phyloP scores from a whole-genome alignment of 2,888 invertebrate species.

The Galerucella pusilla region DNA sequence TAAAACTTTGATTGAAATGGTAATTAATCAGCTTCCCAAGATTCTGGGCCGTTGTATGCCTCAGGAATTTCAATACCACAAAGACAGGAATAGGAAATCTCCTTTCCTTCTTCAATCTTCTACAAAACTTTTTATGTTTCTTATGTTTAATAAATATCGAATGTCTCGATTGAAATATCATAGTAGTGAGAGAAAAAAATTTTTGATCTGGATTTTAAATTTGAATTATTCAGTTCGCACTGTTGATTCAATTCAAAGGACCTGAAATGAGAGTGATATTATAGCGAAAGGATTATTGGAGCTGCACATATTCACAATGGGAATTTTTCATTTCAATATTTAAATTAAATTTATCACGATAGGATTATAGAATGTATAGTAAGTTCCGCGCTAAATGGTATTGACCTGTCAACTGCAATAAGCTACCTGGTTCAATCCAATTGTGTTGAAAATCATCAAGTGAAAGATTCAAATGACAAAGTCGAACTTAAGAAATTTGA shows the following conservation, averaged over 20 bases:
- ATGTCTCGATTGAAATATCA: neutral
- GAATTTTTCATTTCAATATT: neutral
- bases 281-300: neutral
- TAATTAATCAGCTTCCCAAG: conserved; percentile 15
- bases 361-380: too few relatives aligned
- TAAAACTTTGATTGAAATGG: conserved; percentile 16
- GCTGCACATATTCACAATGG: neutral
- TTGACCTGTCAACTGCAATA: too few relatives aligned
- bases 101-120: neutral
- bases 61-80: conserved; percentile 13
- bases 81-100: conserved; percentile 8
- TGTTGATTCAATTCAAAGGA: neutral
- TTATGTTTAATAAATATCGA: neutral
- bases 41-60: conserved; percentile 11
- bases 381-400: too few relatives aligned
- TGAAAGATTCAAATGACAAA: too few relatives aligned
- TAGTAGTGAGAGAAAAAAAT: neutral
- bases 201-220: neutral
- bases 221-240: neutral
- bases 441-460: too few relatives aligned
- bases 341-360: neutral
- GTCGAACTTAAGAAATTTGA: too few relatives aligned
- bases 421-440: too few relatives aligned
- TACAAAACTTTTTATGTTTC: neutral
- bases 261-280: neutral